phyloP scores from a whole-genome alignment of 2,797 vertebrate species.

The Emydoidea blandingii region DNA sequence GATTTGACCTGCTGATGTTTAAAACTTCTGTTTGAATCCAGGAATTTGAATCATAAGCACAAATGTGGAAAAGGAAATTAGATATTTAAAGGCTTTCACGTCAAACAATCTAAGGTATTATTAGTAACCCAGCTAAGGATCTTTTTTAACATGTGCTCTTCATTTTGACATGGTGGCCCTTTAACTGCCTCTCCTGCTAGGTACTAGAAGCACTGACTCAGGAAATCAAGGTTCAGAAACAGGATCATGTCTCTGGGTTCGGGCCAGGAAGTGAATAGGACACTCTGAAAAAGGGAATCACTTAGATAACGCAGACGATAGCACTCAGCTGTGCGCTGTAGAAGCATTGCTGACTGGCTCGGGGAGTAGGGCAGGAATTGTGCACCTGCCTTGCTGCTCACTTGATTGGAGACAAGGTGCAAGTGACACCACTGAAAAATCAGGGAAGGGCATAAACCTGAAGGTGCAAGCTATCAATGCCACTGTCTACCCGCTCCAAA shows the following conservation, averaged over 20 bases:
- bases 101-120: not conserved
- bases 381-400: not conserved
- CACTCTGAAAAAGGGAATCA: not conserved
- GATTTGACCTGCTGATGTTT: not conserved
- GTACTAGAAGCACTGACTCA: not conserved
- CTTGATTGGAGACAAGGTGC: not conserved
- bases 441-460: not conserved
- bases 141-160: not conserved
- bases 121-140: not conserved
- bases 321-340: slow-evolving; percentile 22
- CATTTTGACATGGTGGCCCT: not conserved
- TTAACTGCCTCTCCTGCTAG: not conserved
- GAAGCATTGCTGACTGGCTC: slow-evolving; percentile 8
- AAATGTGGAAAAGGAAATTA: not conserved
- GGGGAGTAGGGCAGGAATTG: not conserved
- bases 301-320: not conserved
- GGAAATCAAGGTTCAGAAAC: not conserved
- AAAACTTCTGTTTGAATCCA: not conserved
- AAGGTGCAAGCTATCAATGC: accelerated
- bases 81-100: not conserved
- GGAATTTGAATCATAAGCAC: not conserved
- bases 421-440: slow-evolving; percentile 3
- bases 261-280: slow-evolving; percentile 35
- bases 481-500: not conserved
- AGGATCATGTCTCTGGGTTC: slow-evolving; percentile 1